phyloP scores from a whole-genome alignment of 2,113 vertebrate genomes.

The Clinocottus analis region DNA sequence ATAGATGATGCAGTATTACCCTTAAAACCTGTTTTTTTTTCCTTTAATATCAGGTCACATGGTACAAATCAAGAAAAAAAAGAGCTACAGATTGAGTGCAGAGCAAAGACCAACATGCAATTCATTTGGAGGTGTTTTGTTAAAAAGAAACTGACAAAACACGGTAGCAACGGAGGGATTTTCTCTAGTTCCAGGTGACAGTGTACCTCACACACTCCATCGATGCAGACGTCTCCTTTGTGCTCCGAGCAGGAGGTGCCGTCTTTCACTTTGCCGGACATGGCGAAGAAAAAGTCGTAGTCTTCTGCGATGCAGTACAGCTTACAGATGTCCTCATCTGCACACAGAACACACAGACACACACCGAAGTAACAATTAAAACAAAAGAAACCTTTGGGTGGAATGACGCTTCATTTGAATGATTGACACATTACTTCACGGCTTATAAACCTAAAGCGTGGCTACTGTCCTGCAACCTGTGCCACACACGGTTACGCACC shows the following conservation, averaged over 20 bases:
- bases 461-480: conserved; percentile 12
- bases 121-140: background rate
- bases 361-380: background rate
- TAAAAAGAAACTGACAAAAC: too few relatives aligned
- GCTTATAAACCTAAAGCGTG: background rate
- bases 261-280: conserved; percentile 97
- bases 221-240: conserved; percentile 91
- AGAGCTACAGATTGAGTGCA: background rate
- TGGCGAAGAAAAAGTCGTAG: conserved; percentile 99
- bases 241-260: conserved; percentile 91
- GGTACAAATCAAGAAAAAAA: too few relatives aligned
- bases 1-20: background rate
- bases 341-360: conserved; percentile 10
- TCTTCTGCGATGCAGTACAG: conserved; percentile 99
- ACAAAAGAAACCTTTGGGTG: too few relatives aligned
- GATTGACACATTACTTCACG: background rate
- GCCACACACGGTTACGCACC: background rate
- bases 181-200: background rate
- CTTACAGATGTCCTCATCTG: conserved; percentile 96
- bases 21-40: too few relatives aligned
- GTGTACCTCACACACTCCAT: conserved; percentile 93
- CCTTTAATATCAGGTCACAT: too few relatives aligned
- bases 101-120: background rate
- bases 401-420: background rate
- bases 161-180: background rate